Conservation (phyloP, 2,113 vertebrate species). For the Colaptes auratus region DNA sequence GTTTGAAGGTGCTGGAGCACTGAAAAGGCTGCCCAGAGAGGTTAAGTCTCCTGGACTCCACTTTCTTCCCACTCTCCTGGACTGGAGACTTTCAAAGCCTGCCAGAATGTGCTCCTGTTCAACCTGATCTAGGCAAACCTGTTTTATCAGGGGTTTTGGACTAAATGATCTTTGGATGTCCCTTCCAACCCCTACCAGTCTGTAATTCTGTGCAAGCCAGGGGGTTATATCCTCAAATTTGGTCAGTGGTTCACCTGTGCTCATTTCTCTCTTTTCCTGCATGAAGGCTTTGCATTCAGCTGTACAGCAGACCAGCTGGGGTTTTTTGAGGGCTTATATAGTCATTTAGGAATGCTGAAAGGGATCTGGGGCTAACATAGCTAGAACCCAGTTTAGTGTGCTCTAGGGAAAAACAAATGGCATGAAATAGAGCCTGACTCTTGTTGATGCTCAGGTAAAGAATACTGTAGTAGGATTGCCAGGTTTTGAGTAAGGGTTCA, state of each 20-base stretch:
- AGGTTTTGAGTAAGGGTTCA: neutral
- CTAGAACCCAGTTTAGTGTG: neutral
- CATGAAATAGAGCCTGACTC: neutral
- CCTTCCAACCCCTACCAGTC: no score
- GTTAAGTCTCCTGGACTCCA: no score
- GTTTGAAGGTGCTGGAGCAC: no score
- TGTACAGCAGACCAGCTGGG: neutral
- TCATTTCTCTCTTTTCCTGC: neutral
- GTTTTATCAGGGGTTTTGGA: no score
- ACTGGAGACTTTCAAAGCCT: no score
- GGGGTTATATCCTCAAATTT: neutral
- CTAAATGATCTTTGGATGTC: no score
- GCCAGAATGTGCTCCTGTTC: no score
- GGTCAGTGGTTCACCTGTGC: neutral
- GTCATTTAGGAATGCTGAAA: neutral
- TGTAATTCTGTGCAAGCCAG: neutral
- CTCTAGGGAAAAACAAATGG: neutral
- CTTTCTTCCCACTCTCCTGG: no score
- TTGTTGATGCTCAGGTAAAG: neutral
- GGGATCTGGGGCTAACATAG: fast-evolving
- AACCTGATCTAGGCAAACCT: no score
- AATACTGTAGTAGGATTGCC: neutral
- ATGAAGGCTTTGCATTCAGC: neutral
- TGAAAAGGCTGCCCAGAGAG: no score
- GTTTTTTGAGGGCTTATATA: neutral